Evolutionary conservation across 2,888 invertebrate species (phyloP).

Genomic region (Macrophya annulata): DNA sequence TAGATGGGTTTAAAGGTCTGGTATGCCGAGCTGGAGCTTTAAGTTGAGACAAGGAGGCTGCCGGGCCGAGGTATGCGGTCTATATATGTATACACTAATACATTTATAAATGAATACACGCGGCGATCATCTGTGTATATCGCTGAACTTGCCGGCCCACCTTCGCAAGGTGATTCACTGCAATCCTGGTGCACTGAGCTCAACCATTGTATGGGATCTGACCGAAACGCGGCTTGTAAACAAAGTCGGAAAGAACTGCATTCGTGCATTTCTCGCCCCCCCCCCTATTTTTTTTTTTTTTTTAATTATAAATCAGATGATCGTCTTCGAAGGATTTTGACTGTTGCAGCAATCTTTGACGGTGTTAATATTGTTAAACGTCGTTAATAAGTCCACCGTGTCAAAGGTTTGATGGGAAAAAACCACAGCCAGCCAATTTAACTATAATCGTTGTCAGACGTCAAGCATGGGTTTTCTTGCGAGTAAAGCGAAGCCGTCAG

Average conservation of each 20-base stretch:
- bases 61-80: slow-evolving; percentile 65
- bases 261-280: not conserved
- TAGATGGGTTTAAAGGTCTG: slow-evolving; percentile 75
- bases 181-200: slow-evolving; percentile 67
- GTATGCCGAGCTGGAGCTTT: slow-evolving; percentile 61
- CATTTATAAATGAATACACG: not conserved
- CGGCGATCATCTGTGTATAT: slow-evolving; percentile 22
- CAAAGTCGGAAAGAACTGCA: not conserved
- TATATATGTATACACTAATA: not conserved
- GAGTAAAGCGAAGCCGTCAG: slow-evolving; percentile 20
- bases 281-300: not conserved
- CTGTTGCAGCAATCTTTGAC: not conserved
- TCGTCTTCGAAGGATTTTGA: not conserved
- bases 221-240: slow-evolving; percentile 13
- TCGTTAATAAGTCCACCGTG: slow-evolving; percentile 23
- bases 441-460: slow-evolving; percentile 48
- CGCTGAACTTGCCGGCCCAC: slow-evolving; percentile 65
- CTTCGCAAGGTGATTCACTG: slow-evolving; percentile 76
- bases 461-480: slow-evolving; percentile 19
- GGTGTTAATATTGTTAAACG: not conserved
- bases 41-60: slow-evolving; percentile 58
- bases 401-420: slow-evolving; percentile 39
- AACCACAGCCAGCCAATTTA: slow-evolving; percentile 26
- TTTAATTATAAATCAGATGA: not conserved
- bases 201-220: slow-evolving; percentile 59